Percentiles rank a stretch among this genome's conserved stretches.
These are phyloP conservation scores for Chascanopsetta lugubris DNA, from an alignment of 2,113 vertebrate genomes.

Conservation along the genomic window DNA sequence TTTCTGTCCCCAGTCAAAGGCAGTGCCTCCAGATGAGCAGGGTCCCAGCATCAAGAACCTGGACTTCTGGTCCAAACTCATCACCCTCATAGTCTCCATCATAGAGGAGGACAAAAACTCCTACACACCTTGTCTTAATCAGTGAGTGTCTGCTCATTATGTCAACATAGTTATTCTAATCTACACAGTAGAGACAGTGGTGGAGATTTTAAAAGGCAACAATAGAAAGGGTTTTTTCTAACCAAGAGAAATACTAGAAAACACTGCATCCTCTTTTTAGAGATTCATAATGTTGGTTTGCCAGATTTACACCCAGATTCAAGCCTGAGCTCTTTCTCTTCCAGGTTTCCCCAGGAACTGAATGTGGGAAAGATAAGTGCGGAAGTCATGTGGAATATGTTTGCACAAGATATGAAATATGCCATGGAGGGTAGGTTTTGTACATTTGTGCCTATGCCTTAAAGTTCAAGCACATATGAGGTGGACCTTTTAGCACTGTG, in stretches of 20 bases:
- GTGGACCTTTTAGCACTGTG: conserved; percentile 20
- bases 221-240: too few species aligned
- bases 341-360: conserved; percentile 92
- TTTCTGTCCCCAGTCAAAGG: conserved; percentile 84
- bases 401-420: conserved; percentile 98
- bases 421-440: conserved; percentile 93
- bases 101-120: conserved; percentile 99
- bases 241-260: neutral
- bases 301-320: conserved; percentile 16
- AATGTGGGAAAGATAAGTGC: conserved; percentile 98
- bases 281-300: conserved; percentile 34
- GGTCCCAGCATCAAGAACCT: conserved; percentile 97
- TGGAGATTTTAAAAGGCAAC: neutral
- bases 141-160: conserved; percentile 82
- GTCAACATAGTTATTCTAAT: neutral
- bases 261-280: too few species aligned
- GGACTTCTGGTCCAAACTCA: conserved; percentile 99
- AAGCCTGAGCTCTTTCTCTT: conserved; percentile 20
- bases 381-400: conserved; percentile 99
- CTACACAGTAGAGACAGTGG: neutral
- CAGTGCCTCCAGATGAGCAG: conserved; percentile 93
- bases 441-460: neutral
- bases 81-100: conserved; percentile 97
- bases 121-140: conserved; percentile 96
- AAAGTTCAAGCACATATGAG: neutral